phyloP scores from a whole-genome alignment of 2,797 vertebrate genomes.

The Muraenolepis orangiensis region DNA sequence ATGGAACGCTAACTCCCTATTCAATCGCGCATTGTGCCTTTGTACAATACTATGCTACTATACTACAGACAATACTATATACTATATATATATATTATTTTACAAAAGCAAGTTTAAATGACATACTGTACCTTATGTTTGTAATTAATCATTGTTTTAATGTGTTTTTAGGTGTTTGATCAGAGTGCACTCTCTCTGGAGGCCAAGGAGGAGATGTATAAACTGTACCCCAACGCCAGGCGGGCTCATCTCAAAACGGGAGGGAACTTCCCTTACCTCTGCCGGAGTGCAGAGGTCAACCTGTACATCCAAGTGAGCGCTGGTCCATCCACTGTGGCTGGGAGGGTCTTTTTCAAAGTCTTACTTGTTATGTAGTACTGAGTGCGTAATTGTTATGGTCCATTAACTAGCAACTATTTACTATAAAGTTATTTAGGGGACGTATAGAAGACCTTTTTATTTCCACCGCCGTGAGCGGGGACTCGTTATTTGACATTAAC shows the following conservation, averaged over 20 bases:
- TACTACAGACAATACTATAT: too few relatives aligned
- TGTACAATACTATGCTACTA: too few relatives aligned
- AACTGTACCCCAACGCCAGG: constrained; percentile 91
- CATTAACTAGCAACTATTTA: neutral
- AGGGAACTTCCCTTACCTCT: constrained; percentile 96
- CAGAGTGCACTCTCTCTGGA: constrained; percentile 94
- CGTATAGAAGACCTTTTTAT: neutral
- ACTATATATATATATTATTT: too few relatives aligned
- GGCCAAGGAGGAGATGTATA: constrained; percentile 99
- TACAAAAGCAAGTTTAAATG: too few relatives aligned
- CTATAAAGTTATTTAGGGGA: neutral
- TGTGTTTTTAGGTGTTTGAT: constrained; percentile 86
- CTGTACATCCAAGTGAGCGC: constrained; percentile 89
- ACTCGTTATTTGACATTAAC: neutral
- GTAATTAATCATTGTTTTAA: neutral
- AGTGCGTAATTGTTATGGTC: neutral
- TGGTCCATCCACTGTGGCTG: neutral
- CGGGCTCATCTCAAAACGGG: constrained; percentile 97
- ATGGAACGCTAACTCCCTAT: too few relatives aligned
- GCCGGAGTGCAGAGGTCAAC: constrained; percentile 95
- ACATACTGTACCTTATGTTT: neutral
- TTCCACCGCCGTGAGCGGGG: neutral
- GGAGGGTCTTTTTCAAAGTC: neutral
- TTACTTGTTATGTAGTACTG: neutral
- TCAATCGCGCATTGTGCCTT: too few relatives aligned